Evolutionary conservation across 1,140 invertebrate genomes (phyloP), one percentile per base, ranked within the genome.

Genomic region (Lethrus apterus): DNA sequence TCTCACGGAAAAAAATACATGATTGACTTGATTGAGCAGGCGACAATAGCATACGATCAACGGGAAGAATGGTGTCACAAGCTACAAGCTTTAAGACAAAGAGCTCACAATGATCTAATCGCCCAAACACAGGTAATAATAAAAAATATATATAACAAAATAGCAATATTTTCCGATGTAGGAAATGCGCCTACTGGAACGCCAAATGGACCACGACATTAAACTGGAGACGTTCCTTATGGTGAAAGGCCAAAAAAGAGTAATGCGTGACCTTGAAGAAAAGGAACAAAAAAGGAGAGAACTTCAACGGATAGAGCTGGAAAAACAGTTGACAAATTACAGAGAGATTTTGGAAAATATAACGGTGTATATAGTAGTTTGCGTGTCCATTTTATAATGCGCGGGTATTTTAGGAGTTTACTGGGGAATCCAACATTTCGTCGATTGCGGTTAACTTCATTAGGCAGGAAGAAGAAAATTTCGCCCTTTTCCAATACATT

Each of bases 401-500:
- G 8, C 18, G n/a, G n/a, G 4, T 46, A 20, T 32, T 50, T 17
- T 42, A 74, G 69, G 68, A 74, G 45, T 72, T 75, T 38, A 66
- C 76, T 51, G 79, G 78, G 0, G 83, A 90, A 33, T 3, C 42
- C 13, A 17, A 44, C 5, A 31, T 33, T 23, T 26, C 2, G 9
- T 18, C 50, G 2, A 58, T 92, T 17, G 83, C 84, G 4, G 75
- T 75, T n/a, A 75, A 83, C 51, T 93, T 89, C 65, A 77, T 83
- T 10, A 81, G 84, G 36, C 81, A 87, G 54, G 89, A 94, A 61
- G 87, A 92, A 58, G 83, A 86, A 55, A 94, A 94, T 70, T 93
- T 93, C 67, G 86, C 89, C 0, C 73, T 90, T 1, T 95, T 95
- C 64, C 91, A 84, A 64, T 93, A 91, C 63, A 88, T 95, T 1